A percentile compares a stretch with the other conserved stretches of the same genome.
phyloP scores from a whole-genome alignment of 2,113 vertebrate species.

The Tachycineta bicolor region DNA sequence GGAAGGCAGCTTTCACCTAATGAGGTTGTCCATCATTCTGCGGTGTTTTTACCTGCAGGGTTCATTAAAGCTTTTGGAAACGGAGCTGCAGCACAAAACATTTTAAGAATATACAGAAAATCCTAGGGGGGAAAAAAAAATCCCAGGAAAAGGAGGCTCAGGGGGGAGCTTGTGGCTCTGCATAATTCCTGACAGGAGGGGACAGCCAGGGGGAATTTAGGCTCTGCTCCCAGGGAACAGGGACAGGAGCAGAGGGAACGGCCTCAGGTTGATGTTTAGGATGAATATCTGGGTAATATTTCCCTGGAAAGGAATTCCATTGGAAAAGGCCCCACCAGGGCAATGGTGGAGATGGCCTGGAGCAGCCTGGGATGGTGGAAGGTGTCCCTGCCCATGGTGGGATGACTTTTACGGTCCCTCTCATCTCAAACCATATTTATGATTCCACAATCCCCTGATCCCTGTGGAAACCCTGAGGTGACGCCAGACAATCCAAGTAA shows the following conservation, averaged over 20 bases:
- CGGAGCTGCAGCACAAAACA: background rate
- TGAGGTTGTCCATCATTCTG: slow-evolving; percentile 19
- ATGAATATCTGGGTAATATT: accelerated
- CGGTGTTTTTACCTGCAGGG: background rate
- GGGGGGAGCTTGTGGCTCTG: background rate
- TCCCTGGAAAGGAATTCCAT: background rate
- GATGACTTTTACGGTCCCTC: background rate
- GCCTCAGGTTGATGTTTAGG: accelerated
- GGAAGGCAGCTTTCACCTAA: background rate
- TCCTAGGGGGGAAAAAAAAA: no score
- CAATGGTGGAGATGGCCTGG: background rate
- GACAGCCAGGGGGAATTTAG: background rate
- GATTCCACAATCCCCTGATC: no score
- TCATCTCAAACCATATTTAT: background rate
- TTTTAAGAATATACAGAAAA: background rate
- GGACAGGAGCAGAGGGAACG: background rate
- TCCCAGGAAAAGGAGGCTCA: background rate
- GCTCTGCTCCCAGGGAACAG: background rate
- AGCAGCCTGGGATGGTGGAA: background rate
- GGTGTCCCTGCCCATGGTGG: background rate
- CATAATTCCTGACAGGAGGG: background rate
- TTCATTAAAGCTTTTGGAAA: background rate
- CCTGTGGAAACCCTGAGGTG: background rate
- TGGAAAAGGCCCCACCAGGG: background rate
- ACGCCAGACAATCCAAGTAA: accelerated